These are phyloP conservation scores for Nannoperca australis DNA, from an alignment of 2,797 vertebrate species.

Conservation along the genomic window DNA sequence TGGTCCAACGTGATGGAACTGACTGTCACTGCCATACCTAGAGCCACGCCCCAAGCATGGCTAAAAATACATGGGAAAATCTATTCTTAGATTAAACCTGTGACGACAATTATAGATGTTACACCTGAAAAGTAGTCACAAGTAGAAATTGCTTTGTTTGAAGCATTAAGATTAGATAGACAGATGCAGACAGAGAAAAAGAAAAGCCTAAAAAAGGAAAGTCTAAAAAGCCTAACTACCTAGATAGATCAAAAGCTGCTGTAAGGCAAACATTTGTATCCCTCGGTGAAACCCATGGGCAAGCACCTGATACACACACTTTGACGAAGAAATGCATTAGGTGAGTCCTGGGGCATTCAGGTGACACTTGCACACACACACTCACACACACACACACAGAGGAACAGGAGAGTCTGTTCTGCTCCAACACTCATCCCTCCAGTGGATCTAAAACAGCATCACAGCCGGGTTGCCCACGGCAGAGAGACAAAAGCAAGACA, in stretches of 20 bases:
- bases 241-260: constrained; percentile 21
- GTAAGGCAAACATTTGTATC: constrained; percentile 30
- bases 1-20: background rate
- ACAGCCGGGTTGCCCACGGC: constrained; percentile 52
- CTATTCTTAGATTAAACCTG: background rate
- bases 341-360: constrained; percentile 53
- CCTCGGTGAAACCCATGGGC: constrained; percentile 34
- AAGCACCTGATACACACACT: constrained; percentile 50
- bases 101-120: background rate
- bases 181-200: background rate
- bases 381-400: background rate
- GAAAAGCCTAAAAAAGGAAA: too few species aligned
- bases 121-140: background rate
- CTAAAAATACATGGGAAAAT: background rate
- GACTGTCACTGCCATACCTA: background rate
- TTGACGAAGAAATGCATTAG: constrained; percentile 26
- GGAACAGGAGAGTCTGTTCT: constrained; percentile 33
- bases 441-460: constrained; percentile 51
- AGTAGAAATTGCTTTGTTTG: background rate
- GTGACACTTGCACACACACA: constrained; percentile 28
- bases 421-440: constrained; percentile 44
- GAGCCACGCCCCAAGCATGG: background rate
- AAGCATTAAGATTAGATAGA: background rate
- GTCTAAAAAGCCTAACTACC: too few species aligned
- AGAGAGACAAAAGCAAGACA: constrained; percentile 42